Evolutionary conservation across 2,888 invertebrate genomes (phyloP), one percentile per base, ranked within the genome.

Genomic region (Eupithecia vulgata): DNA sequence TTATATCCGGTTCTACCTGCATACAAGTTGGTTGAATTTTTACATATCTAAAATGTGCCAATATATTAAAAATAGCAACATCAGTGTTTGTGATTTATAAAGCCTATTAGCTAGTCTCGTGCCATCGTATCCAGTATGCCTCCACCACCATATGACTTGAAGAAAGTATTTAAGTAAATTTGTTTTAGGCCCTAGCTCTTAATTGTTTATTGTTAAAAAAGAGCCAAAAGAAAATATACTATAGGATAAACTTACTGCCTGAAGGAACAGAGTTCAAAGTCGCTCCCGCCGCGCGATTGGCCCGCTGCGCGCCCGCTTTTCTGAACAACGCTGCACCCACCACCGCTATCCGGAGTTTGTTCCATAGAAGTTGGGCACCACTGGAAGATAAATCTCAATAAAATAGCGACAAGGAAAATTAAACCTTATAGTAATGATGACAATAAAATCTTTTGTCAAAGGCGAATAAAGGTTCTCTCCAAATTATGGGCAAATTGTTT

Each of bases 321-420:
- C 97, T 96, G 88, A 99, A 99, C 83, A 98, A 95, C 6, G 98
- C 98, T 0, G 98, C 98, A 0, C 98, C 99, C 78, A 98, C 94
- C 30, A 99, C 97, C 0, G 98, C 98, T 87, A 98, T 98, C 75
- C 99, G 96, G 30, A 99, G 94, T 89, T 99, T 98, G 88, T 97
- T 98, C 99, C 99, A 99, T 83, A 98, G 95, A 25, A 98, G 90
- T 84, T 98, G 97, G 80, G 98, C 97, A 68, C 97, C 97, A 81
- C 97, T 96, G 76, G 0, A 81, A 82, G 17, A 62, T 7, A 48
- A 35, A 67, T 61, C 34, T 34, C 34, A 57, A 25, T 57, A 0
- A 21, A 57, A 57, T 57, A 12, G 57, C 13, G 10, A 57, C 25
- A 25, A 25, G 12, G 25, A 57, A 57, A 52, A 52, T 52, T 12